phyloP scores from a whole-genome alignment of 2,888 invertebrate genomes.

The Drosophila neonasuta region DNA sequence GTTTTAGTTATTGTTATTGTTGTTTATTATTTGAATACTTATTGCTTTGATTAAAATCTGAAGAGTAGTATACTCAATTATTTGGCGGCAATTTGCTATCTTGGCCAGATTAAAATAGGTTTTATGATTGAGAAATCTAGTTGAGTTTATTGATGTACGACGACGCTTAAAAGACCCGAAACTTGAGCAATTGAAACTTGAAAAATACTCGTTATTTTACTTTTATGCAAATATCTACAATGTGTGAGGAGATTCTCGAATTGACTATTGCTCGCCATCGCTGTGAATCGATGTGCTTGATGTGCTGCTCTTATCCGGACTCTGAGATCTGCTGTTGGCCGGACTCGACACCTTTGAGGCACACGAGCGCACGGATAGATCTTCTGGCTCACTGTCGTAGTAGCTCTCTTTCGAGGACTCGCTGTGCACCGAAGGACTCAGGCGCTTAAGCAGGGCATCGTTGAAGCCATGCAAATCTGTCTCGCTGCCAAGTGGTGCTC shows the following conservation, averaged over 20 bases:
- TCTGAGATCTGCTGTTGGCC: slow-evolving; percentile 70
- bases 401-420: slow-evolving; percentile 76
- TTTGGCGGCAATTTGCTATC: slow-evolving; percentile 20
- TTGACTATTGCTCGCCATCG: slow-evolving; percentile 68
- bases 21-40: slow-evolving; percentile 25
- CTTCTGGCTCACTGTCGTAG: slow-evolving; percentile 81
- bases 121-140: slow-evolving; percentile 24
- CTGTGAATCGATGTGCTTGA: slow-evolving; percentile 59
- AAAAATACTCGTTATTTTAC: neutral
- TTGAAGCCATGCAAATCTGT: slow-evolving; percentile 39
- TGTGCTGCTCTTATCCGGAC: slow-evolving; percentile 66
- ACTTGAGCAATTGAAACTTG: slow-evolving; percentile 19
- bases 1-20: slow-evolving; percentile 1
- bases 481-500: neutral
- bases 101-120: slow-evolving; percentile 20
- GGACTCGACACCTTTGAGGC: slow-evolving; percentile 68
- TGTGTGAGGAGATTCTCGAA: slow-evolving; percentile 14
- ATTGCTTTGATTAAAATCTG: slow-evolving; percentile 45
- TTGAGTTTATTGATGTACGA: slow-evolving; percentile 30
- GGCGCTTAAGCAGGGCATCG: slow-evolving; percentile 83
- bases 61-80: slow-evolving; percentile 24
- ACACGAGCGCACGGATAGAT: slow-evolving; percentile 78
- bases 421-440: slow-evolving; percentile 61
- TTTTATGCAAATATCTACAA: slow-evolving; percentile 37
- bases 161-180: slow-evolving; percentile 24